Evolutionary conservation across 2,888 invertebrate species (phyloP).

Genomic region (Hemistola chrysoprasaria): DNA sequence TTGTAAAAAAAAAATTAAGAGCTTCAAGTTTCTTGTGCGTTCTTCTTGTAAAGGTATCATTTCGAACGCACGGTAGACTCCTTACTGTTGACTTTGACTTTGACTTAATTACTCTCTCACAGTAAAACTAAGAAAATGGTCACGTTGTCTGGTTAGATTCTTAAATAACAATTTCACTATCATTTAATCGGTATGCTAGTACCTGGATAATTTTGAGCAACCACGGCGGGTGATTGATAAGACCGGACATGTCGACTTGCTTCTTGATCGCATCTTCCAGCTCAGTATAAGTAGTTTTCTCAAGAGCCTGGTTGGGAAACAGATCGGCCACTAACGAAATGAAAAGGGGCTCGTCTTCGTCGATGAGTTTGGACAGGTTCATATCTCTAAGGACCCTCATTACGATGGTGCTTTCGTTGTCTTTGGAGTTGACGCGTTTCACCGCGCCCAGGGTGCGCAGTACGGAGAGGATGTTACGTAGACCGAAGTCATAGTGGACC

Average conservation of each 20-base stretch:
- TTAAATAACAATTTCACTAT: too few relatives aligned
- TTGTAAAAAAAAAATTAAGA: too few relatives aligned
- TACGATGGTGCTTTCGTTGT: slow-evolving; percentile 97
- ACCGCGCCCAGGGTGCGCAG: slow-evolving; percentile 95
- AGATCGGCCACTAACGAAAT: slow-evolving; percentile 97
- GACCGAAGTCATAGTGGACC: slow-evolving; percentile 98
- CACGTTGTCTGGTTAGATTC: too few relatives aligned
- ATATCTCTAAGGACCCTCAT: slow-evolving; percentile 98
- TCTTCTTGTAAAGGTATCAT: too few relatives aligned
- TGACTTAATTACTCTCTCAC: too few relatives aligned
- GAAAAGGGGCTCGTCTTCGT: slow-evolving; percentile 98
- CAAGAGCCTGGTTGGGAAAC: slow-evolving; percentile 96
- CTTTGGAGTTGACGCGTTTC: slow-evolving; percentile 94
- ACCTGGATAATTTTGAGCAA: slow-evolving; percentile 95
- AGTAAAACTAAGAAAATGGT: too few relatives aligned
- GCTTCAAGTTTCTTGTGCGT: too few relatives aligned
- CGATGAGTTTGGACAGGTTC: slow-evolving; percentile 98
- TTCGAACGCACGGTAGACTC: too few relatives aligned
- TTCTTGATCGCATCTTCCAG: slow-evolving; percentile 93
- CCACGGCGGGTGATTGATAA: slow-evolving; percentile 98
- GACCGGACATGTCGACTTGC: slow-evolving; percentile 90
- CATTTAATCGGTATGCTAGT: too few relatives aligned
- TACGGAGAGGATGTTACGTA: slow-evolving; percentile 97
- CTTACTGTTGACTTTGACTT: too few relatives aligned
- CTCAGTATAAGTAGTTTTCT: slow-evolving; percentile 94